Evolutionary conservation across 1,140 invertebrate genomes (phyloP).

Genomic region (Anoplolepis gracilipes): DNA sequence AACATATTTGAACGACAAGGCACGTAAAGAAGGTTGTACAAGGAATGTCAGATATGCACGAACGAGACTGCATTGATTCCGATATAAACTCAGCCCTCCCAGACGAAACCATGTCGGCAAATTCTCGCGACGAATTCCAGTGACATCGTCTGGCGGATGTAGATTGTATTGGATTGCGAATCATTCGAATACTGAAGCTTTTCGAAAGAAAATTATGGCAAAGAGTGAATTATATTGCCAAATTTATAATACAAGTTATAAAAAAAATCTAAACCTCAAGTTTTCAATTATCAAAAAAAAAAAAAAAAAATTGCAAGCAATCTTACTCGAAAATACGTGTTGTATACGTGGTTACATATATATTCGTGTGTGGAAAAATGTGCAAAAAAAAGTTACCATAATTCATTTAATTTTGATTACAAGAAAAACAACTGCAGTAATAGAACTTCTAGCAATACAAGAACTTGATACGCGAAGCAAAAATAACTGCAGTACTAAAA

Average conservation of each 20-base stretch:
- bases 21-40: constrained; percentile 1
- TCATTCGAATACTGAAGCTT: constrained; percentile 35
- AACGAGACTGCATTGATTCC: constrained; percentile 54
- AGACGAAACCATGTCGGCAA: constrained; percentile 27
- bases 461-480: neutral
- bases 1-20: constrained; percentile 42
- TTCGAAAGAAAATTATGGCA: constrained; percentile 18
- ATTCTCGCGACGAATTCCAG: constrained; percentile 51
- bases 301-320: no score
- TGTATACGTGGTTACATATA: no score
- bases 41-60: constrained; percentile 49
- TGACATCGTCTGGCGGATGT: constrained; percentile 47
- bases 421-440: neutral
- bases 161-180: constrained; percentile 48
- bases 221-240: constrained; percentile 16
- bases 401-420: neutral
- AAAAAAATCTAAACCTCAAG: neutral
- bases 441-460: neutral
- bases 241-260: constrained; percentile 20
- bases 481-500: neutral
- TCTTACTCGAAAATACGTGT: neutral
- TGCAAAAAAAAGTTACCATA: neutral
- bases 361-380: no score
- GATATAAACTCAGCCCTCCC: constrained; percentile 54
- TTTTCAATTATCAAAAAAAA: neutral